Evolutionary conservation across 2,797 vertebrate genomes (phyloP).

Genomic region (Bovichtus variegatus): DNA sequence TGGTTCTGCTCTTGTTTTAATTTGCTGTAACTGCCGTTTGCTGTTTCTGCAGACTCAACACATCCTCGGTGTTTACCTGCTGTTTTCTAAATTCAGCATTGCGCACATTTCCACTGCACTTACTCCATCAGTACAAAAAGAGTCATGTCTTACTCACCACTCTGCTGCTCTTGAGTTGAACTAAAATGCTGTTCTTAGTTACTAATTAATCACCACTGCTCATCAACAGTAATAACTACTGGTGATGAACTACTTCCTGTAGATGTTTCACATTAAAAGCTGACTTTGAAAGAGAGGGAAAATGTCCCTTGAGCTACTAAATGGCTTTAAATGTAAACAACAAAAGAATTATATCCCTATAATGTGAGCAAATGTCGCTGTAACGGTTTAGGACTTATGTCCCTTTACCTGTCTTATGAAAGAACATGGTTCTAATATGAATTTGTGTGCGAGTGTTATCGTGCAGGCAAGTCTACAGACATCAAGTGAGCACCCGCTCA

Average conservation of each 20-base stretch:
- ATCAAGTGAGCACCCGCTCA: no score
- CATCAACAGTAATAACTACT: no score
- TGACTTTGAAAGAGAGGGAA: background rate
- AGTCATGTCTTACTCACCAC: background rate
- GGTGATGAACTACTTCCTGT: background rate
- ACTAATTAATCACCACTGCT: background rate
- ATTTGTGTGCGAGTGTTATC: no score
- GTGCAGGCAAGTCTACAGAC: no score
- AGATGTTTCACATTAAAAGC: background rate
- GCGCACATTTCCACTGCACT: background rate
- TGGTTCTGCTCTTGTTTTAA: background rate
- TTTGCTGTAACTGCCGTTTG: constrained; percentile 14
- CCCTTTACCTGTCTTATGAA: no score
- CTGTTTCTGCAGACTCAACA: constrained; percentile 18
- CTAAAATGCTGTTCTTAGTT: background rate
- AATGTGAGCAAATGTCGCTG: no score
- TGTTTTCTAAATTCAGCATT: constrained; percentile 1
- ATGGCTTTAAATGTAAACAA: no score
- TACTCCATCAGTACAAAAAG: background rate
- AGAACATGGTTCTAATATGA: no score
- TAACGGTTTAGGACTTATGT: no score
- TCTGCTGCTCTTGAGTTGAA: background rate
- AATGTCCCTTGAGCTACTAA: no score
- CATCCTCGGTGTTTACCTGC: constrained; percentile 8
- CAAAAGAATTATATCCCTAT: no score